These are phyloP conservation scores for Hybos culiciformis DNA, from an alignment of 2,888 invertebrate species.

Conservation along the genomic window DNA sequence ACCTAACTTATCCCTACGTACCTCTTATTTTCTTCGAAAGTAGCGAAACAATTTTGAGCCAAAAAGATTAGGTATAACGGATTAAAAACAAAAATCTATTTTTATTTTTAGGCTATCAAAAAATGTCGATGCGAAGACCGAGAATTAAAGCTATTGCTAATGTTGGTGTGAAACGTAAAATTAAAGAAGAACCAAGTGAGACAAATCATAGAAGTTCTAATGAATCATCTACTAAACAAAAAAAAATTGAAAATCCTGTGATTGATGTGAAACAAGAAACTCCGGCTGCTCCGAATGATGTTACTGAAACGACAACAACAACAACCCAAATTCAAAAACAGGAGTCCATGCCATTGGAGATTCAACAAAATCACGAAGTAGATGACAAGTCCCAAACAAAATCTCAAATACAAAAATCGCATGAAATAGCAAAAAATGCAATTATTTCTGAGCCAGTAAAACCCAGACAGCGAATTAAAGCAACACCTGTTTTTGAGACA, in stretches of 20 bases:
- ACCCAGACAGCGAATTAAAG: conserved; percentile 51
- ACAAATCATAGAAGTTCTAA: neutral
- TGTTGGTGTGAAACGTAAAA: conserved; percentile 16
- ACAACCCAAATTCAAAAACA: neutral
- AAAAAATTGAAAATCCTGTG: neutral
- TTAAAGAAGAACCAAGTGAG: conserved; percentile 9
- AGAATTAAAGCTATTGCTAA: conserved; percentile 62
- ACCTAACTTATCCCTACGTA: no score
- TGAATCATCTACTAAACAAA: neutral
- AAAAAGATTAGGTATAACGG: conserved; percentile 1
- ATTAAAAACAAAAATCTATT: conserved; percentile 19
- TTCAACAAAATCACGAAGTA: neutral
- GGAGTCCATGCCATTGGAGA: neutral
- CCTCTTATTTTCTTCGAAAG: no score
- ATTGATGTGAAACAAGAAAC: neutral
- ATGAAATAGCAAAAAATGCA: conserved; percentile 6
- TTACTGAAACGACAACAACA: neutral
- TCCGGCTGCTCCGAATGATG: neutral
- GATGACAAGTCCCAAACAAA: neutral
- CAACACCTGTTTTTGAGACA: conserved; percentile 50
- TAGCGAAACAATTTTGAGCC: no score
- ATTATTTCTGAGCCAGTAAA: conserved; percentile 39
- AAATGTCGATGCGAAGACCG: conserved; percentile 53
- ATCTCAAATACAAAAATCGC: neutral
- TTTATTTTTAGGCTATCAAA: no score